Evolutionary conservation across 2,113 vertebrate species (phyloP).

Genomic region (Chinchilla lanigera): DNA sequence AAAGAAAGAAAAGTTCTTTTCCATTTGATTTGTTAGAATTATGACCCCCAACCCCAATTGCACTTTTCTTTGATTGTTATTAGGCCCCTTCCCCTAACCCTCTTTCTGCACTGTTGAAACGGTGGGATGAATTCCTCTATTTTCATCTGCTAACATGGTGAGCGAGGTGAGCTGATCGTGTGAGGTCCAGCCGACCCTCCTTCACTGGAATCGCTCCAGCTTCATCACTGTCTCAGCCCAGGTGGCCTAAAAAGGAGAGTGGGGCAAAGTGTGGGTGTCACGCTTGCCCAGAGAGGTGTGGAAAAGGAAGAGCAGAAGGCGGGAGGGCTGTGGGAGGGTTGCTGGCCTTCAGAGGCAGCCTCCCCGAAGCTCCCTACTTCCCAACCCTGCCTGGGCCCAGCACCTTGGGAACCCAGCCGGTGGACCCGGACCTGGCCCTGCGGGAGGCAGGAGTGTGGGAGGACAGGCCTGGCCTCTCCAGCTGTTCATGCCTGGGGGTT

Average conservation of each 20-base stretch:
- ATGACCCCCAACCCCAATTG: background rate
- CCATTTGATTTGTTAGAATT: too few species aligned
- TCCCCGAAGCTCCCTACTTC: background rate
- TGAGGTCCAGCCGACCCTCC: background rate
- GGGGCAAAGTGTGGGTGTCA: too few species aligned
- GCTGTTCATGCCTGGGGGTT: too few species aligned
- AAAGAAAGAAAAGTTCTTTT: background rate
- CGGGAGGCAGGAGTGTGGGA: background rate
- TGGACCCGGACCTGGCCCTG: background rate
- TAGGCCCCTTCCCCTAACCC: fast-evolving
- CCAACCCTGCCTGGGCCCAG: background rate
- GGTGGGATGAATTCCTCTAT: background rate
- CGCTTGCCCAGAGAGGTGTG: fast-evolving
- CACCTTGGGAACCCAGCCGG: too few species aligned
- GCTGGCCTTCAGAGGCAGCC: background rate
- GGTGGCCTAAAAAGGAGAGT: background rate
- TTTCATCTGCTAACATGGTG: background rate
- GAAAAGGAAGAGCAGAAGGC: too few species aligned
- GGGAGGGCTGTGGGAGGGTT: too few species aligned
- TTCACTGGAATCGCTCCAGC: too few species aligned
- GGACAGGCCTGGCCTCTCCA: too few species aligned
- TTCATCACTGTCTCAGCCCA: background rate
- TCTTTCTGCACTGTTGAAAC: background rate
- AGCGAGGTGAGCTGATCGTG: background rate
- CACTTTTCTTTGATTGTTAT: too few species aligned